Percentiles rank a stretch among this genome's conserved stretches.
Evolutionary conservation across 2,888 invertebrate genomes (phyloP).

Genomic region (Leptodirus hochenwartii): DNA sequence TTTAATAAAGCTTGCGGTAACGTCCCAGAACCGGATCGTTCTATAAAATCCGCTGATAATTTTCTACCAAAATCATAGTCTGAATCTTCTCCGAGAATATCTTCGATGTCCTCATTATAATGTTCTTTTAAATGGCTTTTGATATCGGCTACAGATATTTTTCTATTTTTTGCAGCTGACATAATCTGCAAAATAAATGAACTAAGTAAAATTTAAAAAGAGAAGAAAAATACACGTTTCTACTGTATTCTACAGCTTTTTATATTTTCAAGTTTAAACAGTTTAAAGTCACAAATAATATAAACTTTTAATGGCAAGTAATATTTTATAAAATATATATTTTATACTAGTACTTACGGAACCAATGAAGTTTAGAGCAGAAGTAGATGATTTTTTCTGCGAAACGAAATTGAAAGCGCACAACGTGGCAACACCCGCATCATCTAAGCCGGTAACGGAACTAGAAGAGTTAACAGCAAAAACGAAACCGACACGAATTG

Average conservation of each 20-base stretch:
- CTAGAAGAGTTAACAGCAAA: constrained; percentile 45
- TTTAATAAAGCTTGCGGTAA: constrained; percentile 79
- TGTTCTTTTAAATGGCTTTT: constrained; percentile 46
- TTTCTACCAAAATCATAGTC: constrained; percentile 83
- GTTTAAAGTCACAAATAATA: neutral
- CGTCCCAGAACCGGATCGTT: constrained; percentile 51
- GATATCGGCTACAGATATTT: constrained; percentile 47
- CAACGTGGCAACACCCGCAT: constrained; percentile 64
- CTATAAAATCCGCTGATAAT: constrained; percentile 60
- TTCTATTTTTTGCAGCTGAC: constrained; percentile 30
- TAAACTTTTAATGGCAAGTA: neutral
- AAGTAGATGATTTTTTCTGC: constrained; percentile 52
- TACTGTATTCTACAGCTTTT: neutral
- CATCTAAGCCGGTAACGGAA: constrained; percentile 37
- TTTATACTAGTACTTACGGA: constrained; percentile 37
- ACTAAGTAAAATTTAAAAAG: neutral
- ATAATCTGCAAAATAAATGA: constrained; percentile 28
- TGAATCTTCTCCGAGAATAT: constrained; percentile 68
- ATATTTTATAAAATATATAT: constrained; percentile 5
- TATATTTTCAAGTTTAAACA: constrained; percentile 3
- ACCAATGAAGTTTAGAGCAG: constrained; percentile 70
- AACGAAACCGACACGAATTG: constrained; percentile 75
- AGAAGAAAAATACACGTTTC: constrained; percentile 1
- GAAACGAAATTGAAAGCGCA: constrained; percentile 83
- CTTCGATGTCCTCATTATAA: constrained; percentile 37